These are phyloP conservation scores for Steinernema carpocapsae DNA, from an alignment of 2,888 invertebrate genomes.

Conservation along the genomic window DNA sequence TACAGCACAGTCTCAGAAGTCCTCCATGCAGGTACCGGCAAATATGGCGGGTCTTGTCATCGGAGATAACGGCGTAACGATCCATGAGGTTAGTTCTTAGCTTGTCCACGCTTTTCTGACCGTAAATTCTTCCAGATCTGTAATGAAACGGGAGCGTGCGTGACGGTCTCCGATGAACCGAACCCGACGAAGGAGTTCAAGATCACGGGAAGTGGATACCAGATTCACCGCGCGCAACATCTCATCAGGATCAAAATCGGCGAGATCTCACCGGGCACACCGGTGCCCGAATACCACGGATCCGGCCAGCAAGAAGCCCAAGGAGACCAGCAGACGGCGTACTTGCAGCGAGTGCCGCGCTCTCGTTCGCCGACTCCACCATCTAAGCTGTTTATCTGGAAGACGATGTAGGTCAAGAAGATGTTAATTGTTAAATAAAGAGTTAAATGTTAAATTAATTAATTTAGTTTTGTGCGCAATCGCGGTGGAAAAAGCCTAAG, in stretches of 20 bases:
- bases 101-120: not conserved
- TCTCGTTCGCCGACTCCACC: too few species aligned
- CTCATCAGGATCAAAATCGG: conserved; percentile 91
- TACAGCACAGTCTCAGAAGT: conserved; percentile 48
- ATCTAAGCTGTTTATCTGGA: too few species aligned
- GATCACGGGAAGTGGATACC: conserved; percentile 86
- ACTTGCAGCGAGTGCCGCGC: too few species aligned
- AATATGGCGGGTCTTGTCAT: conserved; percentile 95
- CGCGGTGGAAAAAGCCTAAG: too few species aligned
- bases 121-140: conserved; percentile 55
- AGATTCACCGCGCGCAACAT: conserved; percentile 92
- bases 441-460: too few species aligned
- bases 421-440: too few species aligned
- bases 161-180: conserved; percentile 88
- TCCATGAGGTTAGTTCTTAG: conserved; percentile 75
- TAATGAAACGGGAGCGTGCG: conserved; percentile 86
- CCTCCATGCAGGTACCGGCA: conserved; percentile 78
- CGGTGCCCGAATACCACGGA: conserved; percentile 61
- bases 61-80: conserved; percentile 95
- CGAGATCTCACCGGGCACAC: too few species aligned
- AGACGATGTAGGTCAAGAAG: too few species aligned
- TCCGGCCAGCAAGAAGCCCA: too few species aligned
- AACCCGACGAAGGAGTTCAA: conserved; percentile 87
- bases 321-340: too few species aligned
- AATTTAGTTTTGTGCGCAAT: too few species aligned